Evolutionary conservation across 2,888 invertebrate genomes (phyloP).

Genomic region (Gnatocerus cornutus): DNA sequence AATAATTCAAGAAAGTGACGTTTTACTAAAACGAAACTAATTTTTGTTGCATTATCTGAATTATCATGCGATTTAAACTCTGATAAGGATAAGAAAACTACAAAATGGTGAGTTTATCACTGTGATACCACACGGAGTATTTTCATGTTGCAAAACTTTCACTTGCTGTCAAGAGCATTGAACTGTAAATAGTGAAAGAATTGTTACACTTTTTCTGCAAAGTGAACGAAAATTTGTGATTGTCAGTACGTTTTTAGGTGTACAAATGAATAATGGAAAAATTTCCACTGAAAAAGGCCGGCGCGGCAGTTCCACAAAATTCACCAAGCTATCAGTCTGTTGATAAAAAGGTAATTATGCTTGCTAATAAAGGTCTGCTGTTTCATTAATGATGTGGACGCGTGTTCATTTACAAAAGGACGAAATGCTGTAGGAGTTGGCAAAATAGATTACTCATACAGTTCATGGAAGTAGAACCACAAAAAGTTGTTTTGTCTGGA

Average conservation of each 20-base stretch:
- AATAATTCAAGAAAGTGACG: constrained; percentile 36
- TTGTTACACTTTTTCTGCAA: constrained; percentile 38
- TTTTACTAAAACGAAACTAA: constrained; percentile 22
- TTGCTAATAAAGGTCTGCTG: background rate
- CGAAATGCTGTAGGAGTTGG: background rate
- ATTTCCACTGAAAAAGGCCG: constrained; percentile 78
- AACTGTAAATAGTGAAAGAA: constrained; percentile 48
- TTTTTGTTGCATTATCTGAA: constrained; percentile 20
- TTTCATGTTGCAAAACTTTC: constrained; percentile 24
- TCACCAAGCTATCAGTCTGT: constrained; percentile 77
- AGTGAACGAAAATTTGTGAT: constrained; percentile 24
- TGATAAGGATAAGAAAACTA: constrained; percentile 32
- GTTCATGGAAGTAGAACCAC: too few species aligned
- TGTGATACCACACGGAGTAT: background rate
- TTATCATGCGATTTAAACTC: constrained; percentile 37
- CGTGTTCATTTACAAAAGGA: background rate
- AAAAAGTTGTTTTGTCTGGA: too few species aligned
- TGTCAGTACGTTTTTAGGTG: constrained; percentile 58
- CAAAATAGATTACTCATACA: background rate
- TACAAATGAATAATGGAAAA: constrained; percentile 77
- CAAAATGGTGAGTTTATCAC: constrained; percentile 37
- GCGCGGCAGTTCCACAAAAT: constrained; percentile 71
- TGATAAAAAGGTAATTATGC: constrained; percentile 74
- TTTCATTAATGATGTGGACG: background rate
- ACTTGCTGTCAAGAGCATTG: constrained; percentile 36